phyloP scores from a whole-genome alignment of 2,797 vertebrate genomes.

The Sebastes oblongus region DNA sequence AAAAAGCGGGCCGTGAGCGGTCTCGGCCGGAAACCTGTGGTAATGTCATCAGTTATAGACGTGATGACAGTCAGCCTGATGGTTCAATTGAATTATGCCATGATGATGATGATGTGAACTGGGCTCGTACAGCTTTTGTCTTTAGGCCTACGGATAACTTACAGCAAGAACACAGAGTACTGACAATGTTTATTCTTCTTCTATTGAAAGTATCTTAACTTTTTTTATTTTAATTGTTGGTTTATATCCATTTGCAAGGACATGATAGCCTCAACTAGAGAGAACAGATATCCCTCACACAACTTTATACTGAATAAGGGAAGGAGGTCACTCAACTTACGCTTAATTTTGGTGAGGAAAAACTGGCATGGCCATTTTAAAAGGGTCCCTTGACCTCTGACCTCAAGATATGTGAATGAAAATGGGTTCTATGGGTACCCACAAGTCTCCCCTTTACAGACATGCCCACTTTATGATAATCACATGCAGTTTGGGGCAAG shows the following conservation, averaged over 20 bases:
- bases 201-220: background rate
- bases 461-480: too few relatives aligned
- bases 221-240: background rate
- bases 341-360: rapidly evolving
- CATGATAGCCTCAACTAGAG: background rate
- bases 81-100: slow-evolving; percentile 43
- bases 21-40: slow-evolving; percentile 52
- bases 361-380: too few relatives aligned
- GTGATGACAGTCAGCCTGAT: slow-evolving; percentile 57
- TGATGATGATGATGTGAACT: slow-evolving; percentile 36
- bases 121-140: background rate
- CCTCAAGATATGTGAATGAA: too few relatives aligned
- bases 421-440: too few relatives aligned
- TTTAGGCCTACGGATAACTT: background rate
- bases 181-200: background rate
- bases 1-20: slow-evolving; percentile 41
- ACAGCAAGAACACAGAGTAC: background rate
- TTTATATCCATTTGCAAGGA: background rate
- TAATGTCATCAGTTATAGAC: slow-evolving; percentile 62
- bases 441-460: too few relatives aligned
- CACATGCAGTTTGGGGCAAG: too few relatives aligned
- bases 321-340: too few relatives aligned
- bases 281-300: background rate
- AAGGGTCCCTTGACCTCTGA: too few relatives aligned
- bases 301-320: background rate